A percentile compares a stretch with the other conserved stretches of the same genome.
Conservation (phyloP, 1,140 invertebrate genomes). For the Drosophila rhopaloa region DNA sequence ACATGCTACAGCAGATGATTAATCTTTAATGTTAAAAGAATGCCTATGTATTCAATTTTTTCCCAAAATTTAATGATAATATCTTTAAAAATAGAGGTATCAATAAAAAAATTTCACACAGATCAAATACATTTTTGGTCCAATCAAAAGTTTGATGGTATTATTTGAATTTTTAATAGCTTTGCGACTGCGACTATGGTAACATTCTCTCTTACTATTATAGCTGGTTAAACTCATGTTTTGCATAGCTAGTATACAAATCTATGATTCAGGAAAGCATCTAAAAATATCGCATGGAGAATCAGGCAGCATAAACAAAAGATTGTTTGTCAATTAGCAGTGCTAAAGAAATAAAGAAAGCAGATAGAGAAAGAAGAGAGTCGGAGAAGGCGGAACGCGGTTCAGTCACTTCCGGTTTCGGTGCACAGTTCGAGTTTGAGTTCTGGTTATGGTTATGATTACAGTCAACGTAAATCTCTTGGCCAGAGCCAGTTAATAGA, state of each 20-base stretch:
- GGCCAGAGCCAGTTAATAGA: constrained; percentile 67
- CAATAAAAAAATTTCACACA: no score
- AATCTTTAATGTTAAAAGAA: neutral
- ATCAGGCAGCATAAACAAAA: constrained; percentile 7
- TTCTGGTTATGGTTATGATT: constrained; percentile 23
- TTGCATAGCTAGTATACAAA: neutral
- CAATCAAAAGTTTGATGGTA: no score
- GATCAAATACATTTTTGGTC: no score
- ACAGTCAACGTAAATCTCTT: constrained; percentile 51
- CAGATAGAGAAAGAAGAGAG: neutral
- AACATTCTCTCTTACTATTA: no score
- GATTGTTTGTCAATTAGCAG: constrained; percentile 22
- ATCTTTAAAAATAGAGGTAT: no score
- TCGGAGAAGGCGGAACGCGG: constrained; percentile 21
- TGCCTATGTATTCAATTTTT: neutral
- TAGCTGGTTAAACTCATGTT: no score
- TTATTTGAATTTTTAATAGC: no score
- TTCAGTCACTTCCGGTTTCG: constrained; percentile 32
- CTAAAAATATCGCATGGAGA: neutral
- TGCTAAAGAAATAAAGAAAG: constrained; percentile 1
- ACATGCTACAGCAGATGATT: neutral
- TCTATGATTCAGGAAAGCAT: neutral
- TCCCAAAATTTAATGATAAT: no score
- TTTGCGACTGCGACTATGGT: no score
- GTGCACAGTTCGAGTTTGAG: constrained; percentile 9